Base-by-base conservation (phyloP, 1,140 invertebrate species). In the Nasonia longicornis region DNA sequence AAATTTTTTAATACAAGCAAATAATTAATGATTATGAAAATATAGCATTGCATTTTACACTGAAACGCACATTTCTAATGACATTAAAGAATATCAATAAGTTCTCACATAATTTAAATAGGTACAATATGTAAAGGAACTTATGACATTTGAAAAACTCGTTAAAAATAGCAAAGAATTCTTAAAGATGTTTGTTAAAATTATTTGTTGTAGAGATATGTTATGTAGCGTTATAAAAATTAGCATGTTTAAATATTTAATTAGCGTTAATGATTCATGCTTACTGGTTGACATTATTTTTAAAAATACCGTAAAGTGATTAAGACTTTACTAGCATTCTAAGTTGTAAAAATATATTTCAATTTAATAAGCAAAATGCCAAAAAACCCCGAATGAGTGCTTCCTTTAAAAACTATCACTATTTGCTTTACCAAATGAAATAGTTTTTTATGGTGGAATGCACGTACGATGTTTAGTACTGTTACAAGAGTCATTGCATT, bases 341-440 rank as follows among this genome's bases (percentile, higher is more conserved):
- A 74, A 72, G 29, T 83, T 79, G 64, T 71, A 81, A 35, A 83
- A 81, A 26, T 79, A 84, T 52, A 16, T 66, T 80, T 82, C 29
- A 78, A 84, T 63, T 83, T 77, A 64, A 52, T 67, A 73, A 72
- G 63, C 31, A 76, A n/a, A 69, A 83, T 82, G 85, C 85, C 86
- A 85, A 86, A 84, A 86, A 86, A 86, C 85, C 85, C 85, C 84
- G 74, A 82, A 71, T 75, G 67, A 74, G 86, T 76, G 82, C 70
- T 84, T 86, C 85, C 84, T 86, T 84, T 31, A 83, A 82, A 77
- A 80, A 83, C 75, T 80, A 52, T 79, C 31, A 48, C 58, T 31
- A 42, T 3, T 83, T 78, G 29, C 7, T 75, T 80, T 52, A 80
- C 8, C 26, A 75, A 75, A 67, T 4, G 67, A 75, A 69, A 75